Percentiles rank a stretch among this genome's conserved stretches.
Evolutionary conservation across 2,888 invertebrate species (phyloP).

Genomic region (Tetragonula carbonaria): DNA sequence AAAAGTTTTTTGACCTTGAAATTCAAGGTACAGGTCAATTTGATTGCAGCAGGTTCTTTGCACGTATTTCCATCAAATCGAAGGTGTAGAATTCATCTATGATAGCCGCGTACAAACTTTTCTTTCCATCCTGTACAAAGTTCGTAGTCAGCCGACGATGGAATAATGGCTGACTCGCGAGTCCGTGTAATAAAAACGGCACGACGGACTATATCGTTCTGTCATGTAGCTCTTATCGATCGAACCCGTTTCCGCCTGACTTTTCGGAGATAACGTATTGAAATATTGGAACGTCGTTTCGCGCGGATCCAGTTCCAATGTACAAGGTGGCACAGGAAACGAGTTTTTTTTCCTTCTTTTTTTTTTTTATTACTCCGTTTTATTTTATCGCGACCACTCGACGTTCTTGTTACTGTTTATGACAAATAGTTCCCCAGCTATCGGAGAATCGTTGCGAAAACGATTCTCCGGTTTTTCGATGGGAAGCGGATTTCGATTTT

Average conservation of each 20-base stretch:
- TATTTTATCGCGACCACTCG: background rate
- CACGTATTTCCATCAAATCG: too few relatives aligned
- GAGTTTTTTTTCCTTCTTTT: constrained; percentile 1
- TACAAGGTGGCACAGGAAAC: constrained; percentile 22
- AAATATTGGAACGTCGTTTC: constrained; percentile 58
- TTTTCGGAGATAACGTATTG: constrained; percentile 67
- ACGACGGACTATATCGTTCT: constrained; percentile 38
- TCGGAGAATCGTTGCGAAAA: background rate
- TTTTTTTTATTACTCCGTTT: background rate
- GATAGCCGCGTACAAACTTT: too few relatives aligned
- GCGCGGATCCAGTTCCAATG: constrained; percentile 22
- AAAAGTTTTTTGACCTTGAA: too few relatives aligned
- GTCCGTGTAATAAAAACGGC: constrained; percentile 41
- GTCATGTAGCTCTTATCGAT: constrained; percentile 63
- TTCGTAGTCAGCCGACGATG: constrained; percentile 17
- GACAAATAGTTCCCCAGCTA: constrained; percentile 3
- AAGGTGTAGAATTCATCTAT: too few relatives aligned
- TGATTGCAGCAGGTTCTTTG: too few relatives aligned
- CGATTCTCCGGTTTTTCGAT: background rate
- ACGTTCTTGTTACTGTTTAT: constrained; percentile 24
- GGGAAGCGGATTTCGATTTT: background rate
- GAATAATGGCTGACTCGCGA: constrained; percentile 30
- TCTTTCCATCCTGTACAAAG: constrained; percentile 9
- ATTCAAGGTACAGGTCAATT: too few relatives aligned
- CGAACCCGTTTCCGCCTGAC: constrained; percentile 54